Conservation (phyloP, 30 jellyfish, hydroid and myxozoan genomes). For the Rhopilema esculentum region DNA sequence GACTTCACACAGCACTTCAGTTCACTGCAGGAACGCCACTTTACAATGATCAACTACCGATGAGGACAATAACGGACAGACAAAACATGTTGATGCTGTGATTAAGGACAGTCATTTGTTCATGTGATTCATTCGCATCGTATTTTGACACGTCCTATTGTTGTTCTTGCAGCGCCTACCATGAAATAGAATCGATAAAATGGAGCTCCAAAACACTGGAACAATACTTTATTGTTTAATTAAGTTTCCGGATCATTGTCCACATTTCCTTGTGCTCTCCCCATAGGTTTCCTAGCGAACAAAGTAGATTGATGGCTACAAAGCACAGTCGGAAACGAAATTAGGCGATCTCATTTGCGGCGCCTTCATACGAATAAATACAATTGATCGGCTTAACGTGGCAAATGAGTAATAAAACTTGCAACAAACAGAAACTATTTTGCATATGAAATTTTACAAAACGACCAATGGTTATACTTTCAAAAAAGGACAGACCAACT, state of each 20-base stretch:
- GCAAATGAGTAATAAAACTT: neutral
- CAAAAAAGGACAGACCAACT: no score
- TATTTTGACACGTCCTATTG: neutral
- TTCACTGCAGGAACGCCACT: neutral
- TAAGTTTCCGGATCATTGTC: slow-evolving; percentile 38
- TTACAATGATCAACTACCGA: neutral
- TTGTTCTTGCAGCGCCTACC: neutral
- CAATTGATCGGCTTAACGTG: neutral
- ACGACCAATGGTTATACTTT: neutral
- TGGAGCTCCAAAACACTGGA: slow-evolving; percentile 8
- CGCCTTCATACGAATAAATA: neutral
- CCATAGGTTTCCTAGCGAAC: slow-evolving; percentile 20
- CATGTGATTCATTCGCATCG: slow-evolving; percentile 30
- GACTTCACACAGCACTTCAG: neutral
- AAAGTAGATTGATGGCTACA: neutral
- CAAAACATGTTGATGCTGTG: slow-evolving; percentile 50
- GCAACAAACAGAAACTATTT: neutral
- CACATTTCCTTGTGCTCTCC: slow-evolving; percentile 6
- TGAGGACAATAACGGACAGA: neutral
- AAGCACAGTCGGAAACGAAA: slow-evolving; percentile 14
- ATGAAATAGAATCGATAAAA: slow-evolving; percentile 12
- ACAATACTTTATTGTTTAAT: slow-evolving; percentile 31
- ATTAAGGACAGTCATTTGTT: slow-evolving; percentile 36
- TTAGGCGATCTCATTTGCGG: slow-evolving; percentile 41
- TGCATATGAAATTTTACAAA: neutral